Base-by-base conservation (phyloP, 1,140 invertebrate genomes). In the Aphis gossypii region DNA sequence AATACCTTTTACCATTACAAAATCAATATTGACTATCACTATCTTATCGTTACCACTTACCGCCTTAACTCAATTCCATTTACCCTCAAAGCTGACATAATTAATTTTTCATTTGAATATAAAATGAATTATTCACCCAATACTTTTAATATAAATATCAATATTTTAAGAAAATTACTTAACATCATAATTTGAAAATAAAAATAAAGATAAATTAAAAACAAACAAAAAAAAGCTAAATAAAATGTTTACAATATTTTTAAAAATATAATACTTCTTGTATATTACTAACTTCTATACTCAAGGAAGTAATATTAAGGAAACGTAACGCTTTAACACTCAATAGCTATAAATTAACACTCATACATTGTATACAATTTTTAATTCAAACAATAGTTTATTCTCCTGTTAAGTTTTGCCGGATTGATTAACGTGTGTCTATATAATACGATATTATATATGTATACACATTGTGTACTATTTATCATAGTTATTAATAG, bases 301-400 rank as follows among this genome's bases (percentile, higher is more conserved):
- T 76, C 60, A n/a, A 76, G 60, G 60, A 76, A 76, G 60, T 76
- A 76, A 76, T 35, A n/a, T 76, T 76, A 18, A 76, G 60, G 60
- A 76, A 76, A 76, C 60, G 4, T 76, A 18, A n/a, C 60, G 60
- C 30, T 76, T 76, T 76, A 76, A 76, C 60, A 76, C 60, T 18
- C 60, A 76, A 76, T 76, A 76, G 60, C n/a, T 76, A 76, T 4
- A 76, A 76, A 76, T 76, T n/a, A n/a, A 76, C 60, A 76, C 60
- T 76, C 30, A 30, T 60, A 60, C 9, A 60, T 14, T 30, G 56
- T 60, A 30, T 9, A 60, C 56, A 60, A 25, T 60, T 60, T 30
- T 30, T 11, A 60, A 60, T 60, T 30, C 56, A 56, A 30, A 68
- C 30, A n/a, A 14, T 76, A 18, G n/a, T 76, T n/a, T 76, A 68